phyloP scores from a whole-genome alignment of 2,113 vertebrate species.

The Cheilinus undulatus region DNA sequence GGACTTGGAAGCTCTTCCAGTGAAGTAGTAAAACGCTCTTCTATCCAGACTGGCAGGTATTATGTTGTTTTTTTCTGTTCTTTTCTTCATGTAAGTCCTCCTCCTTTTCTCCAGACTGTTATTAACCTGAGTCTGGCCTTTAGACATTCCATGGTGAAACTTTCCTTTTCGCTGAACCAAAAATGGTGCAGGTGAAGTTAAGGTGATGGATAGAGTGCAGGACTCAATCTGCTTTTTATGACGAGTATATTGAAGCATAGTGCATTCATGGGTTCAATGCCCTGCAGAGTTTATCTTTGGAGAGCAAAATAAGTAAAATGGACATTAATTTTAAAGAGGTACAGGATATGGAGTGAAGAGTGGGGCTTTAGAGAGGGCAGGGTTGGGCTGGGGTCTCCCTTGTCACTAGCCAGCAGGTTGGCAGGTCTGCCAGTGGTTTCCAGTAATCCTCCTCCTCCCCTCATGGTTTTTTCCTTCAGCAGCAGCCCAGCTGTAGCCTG shows the following conservation, averaged over 20 bases:
- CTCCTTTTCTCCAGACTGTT: conserved; percentile 57
- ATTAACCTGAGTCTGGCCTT: conserved; percentile 62
- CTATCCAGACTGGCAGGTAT: conserved; percentile 85
- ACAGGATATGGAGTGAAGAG: conserved; percentile 39
- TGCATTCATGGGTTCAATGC: conserved; percentile 21
- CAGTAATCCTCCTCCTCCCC: conserved; percentile 79
- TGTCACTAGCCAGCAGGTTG: conserved; percentile 51
- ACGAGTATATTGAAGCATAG: conserved; percentile 54
- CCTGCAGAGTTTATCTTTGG: conserved; percentile 51
- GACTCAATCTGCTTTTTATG: conserved; percentile 53
- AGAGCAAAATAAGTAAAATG: conserved; percentile 28
- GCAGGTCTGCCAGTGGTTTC: conserved; percentile 74
- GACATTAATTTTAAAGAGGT: conserved; percentile 44
- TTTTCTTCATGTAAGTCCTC: conserved; percentile 47
- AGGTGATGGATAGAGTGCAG: conserved; percentile 50
- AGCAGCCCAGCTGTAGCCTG: conserved; percentile 68
- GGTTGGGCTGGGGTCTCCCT: conserved; percentile 67
- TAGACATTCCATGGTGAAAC: conserved; percentile 55
- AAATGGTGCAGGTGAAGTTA: conserved; percentile 51
- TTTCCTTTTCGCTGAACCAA: conserved; percentile 57
- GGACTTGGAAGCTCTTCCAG: conserved; percentile 48
- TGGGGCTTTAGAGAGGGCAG: conserved; percentile 36
- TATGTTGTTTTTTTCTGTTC: conserved; percentile 63
- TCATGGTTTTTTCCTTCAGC: conserved; percentile 72
- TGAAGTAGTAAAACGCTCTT: conserved; percentile 44